Base-by-base conservation (phyloP, 2,113 vertebrate genomes). In the Verasper variegatus region DNA sequence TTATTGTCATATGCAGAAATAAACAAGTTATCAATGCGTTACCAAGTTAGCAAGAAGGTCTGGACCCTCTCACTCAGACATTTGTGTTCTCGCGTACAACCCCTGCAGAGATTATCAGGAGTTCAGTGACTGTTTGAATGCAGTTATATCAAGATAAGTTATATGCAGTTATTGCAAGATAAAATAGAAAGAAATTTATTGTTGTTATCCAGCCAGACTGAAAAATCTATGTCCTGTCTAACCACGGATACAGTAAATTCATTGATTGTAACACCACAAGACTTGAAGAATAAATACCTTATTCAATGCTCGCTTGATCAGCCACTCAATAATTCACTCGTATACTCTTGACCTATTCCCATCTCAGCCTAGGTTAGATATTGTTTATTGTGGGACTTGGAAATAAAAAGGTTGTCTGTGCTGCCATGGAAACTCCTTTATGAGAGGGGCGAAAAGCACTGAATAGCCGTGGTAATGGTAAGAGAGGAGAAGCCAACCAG, bases 361-460 rank as follows among this genome's bases (percentile, higher is more conserved):
- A 0, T 64, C 47, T 62, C 11, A 12, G 66, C 24, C 60, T 60
- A n/a, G 47, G 70, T 49, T 78, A 70, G 47, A 71, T 69, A 84
- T 82, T 83, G 65, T 86, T 82, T 73, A 77, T 75, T 70, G 66
- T n/a, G 18, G 27, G 45, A 54, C 66, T 76, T 0, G 21, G 35
- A 69, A 74, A 47, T 63, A 75, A 76, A 77, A 66, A 65, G 51
- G 69, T 74, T 68, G 74, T 7, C 26, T 37, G 5, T 71, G 63
- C 68, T 81, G 62, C 68, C 83, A 76, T 85, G 72, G 79, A 70
- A 83, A 78, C 74, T 68, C 71, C 45, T 74, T 71, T 81, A 79
- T 76, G 59, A 82, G 45, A 35, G n/a, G 73, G n/a, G 73, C 31
- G 77, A 81, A 84, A 84, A 68, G 37, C 35, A 62, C 47, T 67